Base-by-base conservation (phyloP, 2,888 invertebrate species). In the Thumatha senex region DNA sequence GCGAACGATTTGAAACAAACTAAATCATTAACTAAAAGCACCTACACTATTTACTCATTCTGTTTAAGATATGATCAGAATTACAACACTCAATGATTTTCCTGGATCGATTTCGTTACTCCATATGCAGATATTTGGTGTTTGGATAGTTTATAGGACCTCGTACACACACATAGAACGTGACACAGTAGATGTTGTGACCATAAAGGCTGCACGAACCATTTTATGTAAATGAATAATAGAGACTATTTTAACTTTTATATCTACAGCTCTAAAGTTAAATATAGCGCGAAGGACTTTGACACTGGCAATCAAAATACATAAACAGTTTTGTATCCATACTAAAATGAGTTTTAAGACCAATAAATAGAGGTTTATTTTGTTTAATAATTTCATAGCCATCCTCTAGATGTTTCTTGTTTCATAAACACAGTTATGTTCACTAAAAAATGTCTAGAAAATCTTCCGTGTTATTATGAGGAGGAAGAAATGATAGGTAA, bases 381-480 rank as follows among this genome's bases (percentile, higher is more conserved):
- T 40, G 29, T 5, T 24, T 4, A 24, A n/a, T n/a, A 24, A 24
- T 24, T 24, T 24, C 18, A 24, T 5, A 5, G 5, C 18, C 5
- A 24, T 24, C 18, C 18, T 24, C 18, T 24, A 24, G 18, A 24
- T 24, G 18, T 24, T 24, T 24, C 18, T 24, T 24, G 18, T 24
- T 40, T 31, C 47, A 51, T 47, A 50, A 30, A 31, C 14, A 35
- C 10, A 12, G 38, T 46, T 38, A 40, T 39, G 57, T 61, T 55
- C 49, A 51, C 49, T 24, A 51, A 46, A 55, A 56, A 61, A 54
- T n/a, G 36, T 40, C 12, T 31, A 40, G 12, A 46, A 61, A 58
- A 54, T 4, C 51, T 61, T 58, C 55, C 49, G 61, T 31, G 29
- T 58, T 29, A 38, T 42, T 38, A 55, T 63, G 48, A 39, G 43